A percentile compares a stretch with the other conserved stretches of the same genome.
These are phyloP conservation scores for Oreochromis niloticus DNA, from an alignment of 2,113 vertebrate species.

Conservation along the genomic window DNA sequence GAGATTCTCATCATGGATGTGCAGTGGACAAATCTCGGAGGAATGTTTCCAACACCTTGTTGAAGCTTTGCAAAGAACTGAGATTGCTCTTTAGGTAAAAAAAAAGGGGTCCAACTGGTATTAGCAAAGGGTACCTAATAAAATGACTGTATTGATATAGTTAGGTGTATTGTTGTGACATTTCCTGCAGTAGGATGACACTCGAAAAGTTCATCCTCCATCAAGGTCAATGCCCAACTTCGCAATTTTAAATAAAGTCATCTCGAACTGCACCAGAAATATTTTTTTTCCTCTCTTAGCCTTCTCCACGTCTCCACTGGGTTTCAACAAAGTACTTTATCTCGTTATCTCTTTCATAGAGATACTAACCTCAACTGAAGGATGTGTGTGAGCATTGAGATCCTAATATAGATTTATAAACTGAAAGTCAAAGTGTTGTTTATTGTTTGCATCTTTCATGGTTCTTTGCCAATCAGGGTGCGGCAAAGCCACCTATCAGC, in stretches of 20 bases:
- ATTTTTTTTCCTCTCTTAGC: neutral
- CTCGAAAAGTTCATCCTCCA: neutral
- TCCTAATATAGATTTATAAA: neutral
- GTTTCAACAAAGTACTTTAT: neutral
- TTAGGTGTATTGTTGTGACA: neutral
- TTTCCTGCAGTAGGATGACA: neutral
- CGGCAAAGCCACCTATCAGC: conserved; percentile 33
- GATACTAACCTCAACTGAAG: neutral
- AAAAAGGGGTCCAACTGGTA: neutral
- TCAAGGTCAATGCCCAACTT: neutral
- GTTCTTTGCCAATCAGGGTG: conserved; percentile 34
- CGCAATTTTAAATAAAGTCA: neutral
- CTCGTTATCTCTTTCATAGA: neutral
- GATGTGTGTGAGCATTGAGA: neutral
- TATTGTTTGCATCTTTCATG: neutral
- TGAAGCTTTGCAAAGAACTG: neutral
- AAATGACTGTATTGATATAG: neutral
- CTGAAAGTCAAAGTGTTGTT: neutral
- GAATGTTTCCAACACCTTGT: neutral
- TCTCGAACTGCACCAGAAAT: neutral
- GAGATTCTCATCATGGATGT: neutral
- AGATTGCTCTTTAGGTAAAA: neutral
- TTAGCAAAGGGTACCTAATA: neutral
- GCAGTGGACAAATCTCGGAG: neutral
- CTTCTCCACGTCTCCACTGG: neutral